Evolutionary conservation across 2,888 invertebrate species (phyloP), one percentile per base, ranked within the genome.

Genomic region (Pyrocoelia pectoralis): DNA sequence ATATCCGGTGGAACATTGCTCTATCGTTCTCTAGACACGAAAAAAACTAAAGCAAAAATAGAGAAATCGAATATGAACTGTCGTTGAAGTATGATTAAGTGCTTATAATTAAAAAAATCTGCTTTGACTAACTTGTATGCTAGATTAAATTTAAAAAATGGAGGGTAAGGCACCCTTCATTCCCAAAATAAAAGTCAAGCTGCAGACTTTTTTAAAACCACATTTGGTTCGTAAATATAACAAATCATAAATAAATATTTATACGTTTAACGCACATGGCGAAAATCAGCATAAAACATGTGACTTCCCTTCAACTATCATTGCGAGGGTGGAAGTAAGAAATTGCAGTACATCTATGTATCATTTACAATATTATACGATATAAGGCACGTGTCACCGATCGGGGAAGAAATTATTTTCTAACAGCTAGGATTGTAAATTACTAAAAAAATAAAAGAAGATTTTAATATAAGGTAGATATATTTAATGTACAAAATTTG

Each of bases 241-340:
- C 65, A 67, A 67, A 67, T 67, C 57, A 60, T 60, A 67, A 67
- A 67, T 61, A 65, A 67, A 64, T 65, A 61, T 65, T 46, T 33
- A 13, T 49, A 55, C 55, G 29, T 67, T 67, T 67, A 64, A 67
- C 67, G 58, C 61, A 67, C 48, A 38, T 65, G 60, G 64, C 53
- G 55, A 67, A 64, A 67, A 67, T 65, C 53, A 50, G 54, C 65
- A 50, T 61, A 65, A 61, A 65, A 65, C 57, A 57, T 65, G 60
- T 61, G 46, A 56, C 41, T 51, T 54, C 56, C 56, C 61, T 51
- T 38, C 29, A 50, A 19, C 55, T 59, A 46, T 56, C 56, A 60
- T 40, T 38, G 50, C 40, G 56, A 61, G 56, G 57, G 56, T 24
- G 53, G 49, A 62, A 62, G 57, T 62, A 57, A 54, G 53, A 46